Evolutionary conservation across 2,113 vertebrate species (phyloP), one percentile per base, ranked within the genome.

Genomic region (Spermophilus dauricus): DNA sequence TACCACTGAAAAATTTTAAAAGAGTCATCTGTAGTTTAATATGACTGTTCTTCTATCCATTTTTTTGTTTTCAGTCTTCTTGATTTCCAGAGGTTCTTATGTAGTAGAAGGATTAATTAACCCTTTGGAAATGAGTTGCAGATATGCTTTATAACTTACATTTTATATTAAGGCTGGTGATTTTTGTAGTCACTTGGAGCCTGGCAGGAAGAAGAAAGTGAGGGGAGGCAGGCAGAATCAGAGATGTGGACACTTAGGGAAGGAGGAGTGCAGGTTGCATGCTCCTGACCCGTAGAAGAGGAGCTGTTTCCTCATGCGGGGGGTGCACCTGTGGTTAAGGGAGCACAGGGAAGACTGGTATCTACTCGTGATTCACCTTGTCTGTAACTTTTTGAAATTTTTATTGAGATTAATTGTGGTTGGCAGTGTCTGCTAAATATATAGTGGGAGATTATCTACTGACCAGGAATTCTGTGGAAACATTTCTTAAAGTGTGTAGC

Each of bases 61-160:
- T 86, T 51, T 51, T 51, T 2, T 2, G 22, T 61, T 73, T 3
- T 77, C 22, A 24, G n/a, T 86, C 32, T 85, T 91, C 56, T 89
- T 97, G 28, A 95, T 14, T 82, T 86, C 61, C 67, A 51, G 24
- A 70, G 76, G 16, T 30, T 70, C 51, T 91, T 65, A 18, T 93
- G 8, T 67, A n/a, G 34, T 70, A 85, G 84, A 67, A 91, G n/a
- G 58, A 37, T 37, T 58, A 58, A 58, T 67, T 77, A 87, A 77
- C 13, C 6, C 4, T 90, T 88, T 84, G 56, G 39, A 53, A 61
- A 34, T n/a, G 72, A 96, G 58, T 80, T 51, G 61, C 73, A 94
- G 51, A 87, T 51, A 75, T 85, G 86, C 11, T 78, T 89, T 76
- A 48, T 72, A 80, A 18, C 18, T 96, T 37, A 28, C 26, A 26